Conservation (phyloP, 2,113 vertebrate species). For the Prietella phreatophila region DNA sequence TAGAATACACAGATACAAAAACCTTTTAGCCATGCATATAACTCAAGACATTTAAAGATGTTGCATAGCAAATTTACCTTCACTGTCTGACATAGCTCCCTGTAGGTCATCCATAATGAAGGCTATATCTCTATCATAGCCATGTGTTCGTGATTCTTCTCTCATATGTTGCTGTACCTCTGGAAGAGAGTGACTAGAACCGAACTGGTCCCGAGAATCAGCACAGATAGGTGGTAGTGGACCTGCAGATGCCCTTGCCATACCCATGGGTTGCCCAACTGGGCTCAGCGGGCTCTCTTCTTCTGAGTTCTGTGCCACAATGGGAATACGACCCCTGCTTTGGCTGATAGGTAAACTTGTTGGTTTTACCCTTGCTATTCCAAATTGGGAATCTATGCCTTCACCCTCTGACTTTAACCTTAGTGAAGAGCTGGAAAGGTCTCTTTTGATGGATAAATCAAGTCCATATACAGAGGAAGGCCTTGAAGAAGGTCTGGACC, state of each 20-base stretch:
- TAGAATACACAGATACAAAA: conserved; percentile 63
- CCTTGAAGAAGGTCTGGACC: conserved; percentile 91
- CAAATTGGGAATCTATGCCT: conserved; percentile 86
- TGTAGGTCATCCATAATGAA: conserved; percentile 99
- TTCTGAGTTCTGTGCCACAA: conserved; percentile 97
- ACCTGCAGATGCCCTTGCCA: conserved; percentile 96
- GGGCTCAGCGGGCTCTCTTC: conserved; percentile 98
- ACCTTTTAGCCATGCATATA: conserved; percentile 83
- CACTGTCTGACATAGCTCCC: conserved; percentile 99
- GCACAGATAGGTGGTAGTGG: conserved; percentile 97
- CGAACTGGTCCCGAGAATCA: conserved; percentile 96
- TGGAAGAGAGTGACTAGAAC: conserved; percentile 96
- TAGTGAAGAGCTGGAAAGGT: conserved; percentile 91
- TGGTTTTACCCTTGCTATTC: conserved; percentile 87
- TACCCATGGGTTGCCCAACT: conserved; percentile 98
- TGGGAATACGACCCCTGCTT: conserved; percentile 93
- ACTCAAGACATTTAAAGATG: conserved; percentile 74
- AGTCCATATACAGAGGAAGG: conserved; percentile 97
- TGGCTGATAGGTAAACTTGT: conserved; percentile 97
- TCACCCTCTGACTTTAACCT: conserved; percentile 91
- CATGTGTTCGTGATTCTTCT: conserved; percentile 92
- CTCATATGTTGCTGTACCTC: conserved; percentile 99
- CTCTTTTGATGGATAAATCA: conserved; percentile 93
- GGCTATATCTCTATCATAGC: conserved; percentile 95
- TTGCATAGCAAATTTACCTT: conserved; percentile 92